Evolutionary conservation across 2,797 vertebrate genomes (phyloP).

Genomic region (Pseudopleuronectes americanus): DNA sequence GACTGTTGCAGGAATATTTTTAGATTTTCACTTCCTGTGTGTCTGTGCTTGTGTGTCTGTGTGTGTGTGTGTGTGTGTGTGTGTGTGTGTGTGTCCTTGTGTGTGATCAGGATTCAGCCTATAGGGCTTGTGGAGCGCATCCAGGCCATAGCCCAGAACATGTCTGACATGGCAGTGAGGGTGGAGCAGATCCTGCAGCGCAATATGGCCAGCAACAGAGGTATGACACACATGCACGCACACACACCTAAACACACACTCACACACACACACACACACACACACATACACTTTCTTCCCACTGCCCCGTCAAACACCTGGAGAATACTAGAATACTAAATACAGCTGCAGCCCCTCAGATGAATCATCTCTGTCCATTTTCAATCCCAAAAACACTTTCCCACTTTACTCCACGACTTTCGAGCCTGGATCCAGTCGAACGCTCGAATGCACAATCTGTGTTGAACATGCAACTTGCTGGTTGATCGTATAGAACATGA

Average conservation of each 20-base stretch:
- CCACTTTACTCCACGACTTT: constrained; percentile 25
- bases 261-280: constrained; percentile 3
- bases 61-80: constrained; percentile 17
- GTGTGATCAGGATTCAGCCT: constrained; percentile 79
- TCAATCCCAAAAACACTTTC: constrained; percentile 32
- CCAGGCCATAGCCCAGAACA: constrained; percentile 97
- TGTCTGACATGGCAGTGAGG: constrained; percentile 92
- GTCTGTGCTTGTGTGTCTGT: constrained; percentile 16
- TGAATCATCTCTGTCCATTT: constrained; percentile 25
- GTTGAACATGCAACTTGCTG: constrained; percentile 8
- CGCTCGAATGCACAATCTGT: constrained; percentile 36
- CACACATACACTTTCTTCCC: constrained; percentile 2
- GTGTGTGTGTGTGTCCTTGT: constrained; percentile 20
- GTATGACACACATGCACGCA: constrained; percentile 69
- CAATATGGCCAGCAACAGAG: constrained; percentile 87
- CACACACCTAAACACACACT: constrained; percentile 1
- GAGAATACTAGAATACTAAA: constrained; percentile 47
- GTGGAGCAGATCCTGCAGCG: constrained; percentile 95
- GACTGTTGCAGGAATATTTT: constrained; percentile 10
- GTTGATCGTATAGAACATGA: constrained; percentile 60
- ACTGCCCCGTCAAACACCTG: constrained; percentile 11
- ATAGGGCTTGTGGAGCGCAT: constrained; percentile 92
- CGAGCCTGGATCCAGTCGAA: constrained; percentile 28
- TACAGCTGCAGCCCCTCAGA: constrained; percentile 12
- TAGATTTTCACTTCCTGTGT: constrained; percentile 5